phyloP scores from a whole-genome alignment of 92 coral and sea anemone genomes.

The Siderastrea siderea region DNA sequence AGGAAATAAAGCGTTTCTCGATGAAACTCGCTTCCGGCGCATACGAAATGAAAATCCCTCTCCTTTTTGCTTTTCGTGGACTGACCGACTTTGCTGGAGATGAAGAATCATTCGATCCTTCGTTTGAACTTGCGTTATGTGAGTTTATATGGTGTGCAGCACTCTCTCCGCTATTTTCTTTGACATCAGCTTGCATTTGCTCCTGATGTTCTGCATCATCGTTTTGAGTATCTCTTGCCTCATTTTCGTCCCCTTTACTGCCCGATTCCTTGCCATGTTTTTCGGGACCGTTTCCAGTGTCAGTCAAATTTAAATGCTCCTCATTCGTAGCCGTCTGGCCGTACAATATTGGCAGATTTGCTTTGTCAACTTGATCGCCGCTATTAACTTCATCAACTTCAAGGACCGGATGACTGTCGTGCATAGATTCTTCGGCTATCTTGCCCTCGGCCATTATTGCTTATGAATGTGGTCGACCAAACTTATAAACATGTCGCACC shows the following conservation, averaged over 20 bases:
- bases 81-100: slow-evolving; percentile 53
- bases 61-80: slow-evolving; percentile 76
- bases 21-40: slow-evolving; percentile 85
- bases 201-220: background rate
- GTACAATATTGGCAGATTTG: background rate
- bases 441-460: slow-evolving; percentile 25
- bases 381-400: slow-evolving; percentile 35
- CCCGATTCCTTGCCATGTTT: background rate
- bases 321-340: slow-evolving; percentile 2
- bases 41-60: slow-evolving; percentile 93
- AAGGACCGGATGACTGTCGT: background rate
- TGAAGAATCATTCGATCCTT: slow-evolving; percentile 27
- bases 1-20: slow-evolving; percentile 86
- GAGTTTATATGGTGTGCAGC: slow-evolving; percentile 9
- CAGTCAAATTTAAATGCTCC: background rate
- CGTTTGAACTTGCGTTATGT: slow-evolving; percentile 33
- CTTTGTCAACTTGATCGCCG: slow-evolving; percentile 26
- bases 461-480: slow-evolving; percentile 5
- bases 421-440: background rate
- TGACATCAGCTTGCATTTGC: background rate
- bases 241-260: slow-evolving; percentile 4
- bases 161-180: slow-evolving; percentile 8
- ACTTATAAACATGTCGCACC: slow-evolving; percentile 17
- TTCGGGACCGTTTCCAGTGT: background rate
- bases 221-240: background rate